A percentile compares a stretch with the other conserved stretches of the same genome.
Evolutionary conservation across 2,888 invertebrate species (phyloP).

Genomic region (Patella depressa): DNA sequence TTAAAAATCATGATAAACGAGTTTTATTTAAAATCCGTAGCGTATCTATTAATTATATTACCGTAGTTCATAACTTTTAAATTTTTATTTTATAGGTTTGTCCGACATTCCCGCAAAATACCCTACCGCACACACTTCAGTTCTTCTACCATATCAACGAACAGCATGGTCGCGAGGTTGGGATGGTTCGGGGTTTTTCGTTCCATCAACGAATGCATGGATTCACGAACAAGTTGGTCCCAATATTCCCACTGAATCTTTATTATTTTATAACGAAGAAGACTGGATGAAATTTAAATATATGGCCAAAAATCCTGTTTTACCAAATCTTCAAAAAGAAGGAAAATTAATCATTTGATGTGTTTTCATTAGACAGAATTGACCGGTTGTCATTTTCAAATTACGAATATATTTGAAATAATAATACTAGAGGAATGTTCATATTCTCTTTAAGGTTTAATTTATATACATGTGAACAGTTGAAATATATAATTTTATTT

Average conservation of each 20-base stretch:
- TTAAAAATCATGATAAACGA: no score
- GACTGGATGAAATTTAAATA: conserved; percentile 64
- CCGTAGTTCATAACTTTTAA: background rate
- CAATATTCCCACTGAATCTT: conserved; percentile 54
- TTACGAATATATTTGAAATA: no score
- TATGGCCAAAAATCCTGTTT: conserved; percentile 48
- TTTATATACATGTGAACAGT: no score
- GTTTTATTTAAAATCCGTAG: no score
- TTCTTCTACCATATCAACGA: conserved; percentile 51
- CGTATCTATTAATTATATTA: no score
- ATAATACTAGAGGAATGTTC: no score
- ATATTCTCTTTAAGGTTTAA: no score
- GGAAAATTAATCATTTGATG: no score
- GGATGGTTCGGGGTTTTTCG: conserved; percentile 59
- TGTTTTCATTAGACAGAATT: no score
- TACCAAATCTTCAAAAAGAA: background rate
- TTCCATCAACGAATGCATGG: conserved; percentile 56
- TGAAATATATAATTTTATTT: no score
- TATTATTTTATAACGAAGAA: conserved; percentile 63
- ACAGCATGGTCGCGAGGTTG: conserved; percentile 53
- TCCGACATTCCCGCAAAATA: conserved; percentile 50
- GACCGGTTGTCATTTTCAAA: no score
- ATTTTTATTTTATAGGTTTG: conserved; percentile 43
- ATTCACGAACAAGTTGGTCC: conserved; percentile 58
- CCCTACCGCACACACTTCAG: conserved; percentile 55